These are phyloP conservation scores for Labeo calbasu DNA, from an alignment of 2,797 vertebrate species.

Conservation along the genomic window DNA sequence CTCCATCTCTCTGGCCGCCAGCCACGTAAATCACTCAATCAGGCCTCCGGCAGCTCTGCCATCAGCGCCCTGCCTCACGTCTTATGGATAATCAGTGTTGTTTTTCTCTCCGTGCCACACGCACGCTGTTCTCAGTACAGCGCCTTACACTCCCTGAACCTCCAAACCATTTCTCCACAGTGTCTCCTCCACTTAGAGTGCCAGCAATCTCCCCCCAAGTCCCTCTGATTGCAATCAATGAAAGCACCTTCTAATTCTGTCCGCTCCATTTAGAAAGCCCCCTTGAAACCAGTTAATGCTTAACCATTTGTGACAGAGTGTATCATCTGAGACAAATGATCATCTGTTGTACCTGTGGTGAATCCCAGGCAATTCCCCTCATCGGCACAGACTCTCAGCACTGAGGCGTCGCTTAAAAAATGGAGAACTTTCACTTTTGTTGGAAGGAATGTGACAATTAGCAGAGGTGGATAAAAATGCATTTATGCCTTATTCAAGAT, in stretches of 20 bases:
- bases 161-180: conserved; percentile 50
- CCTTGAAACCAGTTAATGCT: conserved; percentile 58
- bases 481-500: conserved; percentile 13
- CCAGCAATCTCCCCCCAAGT: conserved; percentile 43
- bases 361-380: conserved; percentile 35
- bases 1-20: conserved; percentile 56
- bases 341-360: conserved; percentile 49
- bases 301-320: conserved; percentile 63
- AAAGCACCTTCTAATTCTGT: conserved; percentile 60
- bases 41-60: conserved; percentile 51
- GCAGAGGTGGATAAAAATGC: not conserved
- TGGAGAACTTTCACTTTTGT: not conserved
- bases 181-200: conserved; percentile 55
- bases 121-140: conserved; percentile 41
- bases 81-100: conserved; percentile 64
- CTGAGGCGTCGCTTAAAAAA: not conserved
- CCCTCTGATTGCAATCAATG: conserved; percentile 71
- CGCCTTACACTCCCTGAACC: conserved; percentile 13
- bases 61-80: conserved; percentile 57
- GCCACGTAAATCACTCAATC: conserved; percentile 66
- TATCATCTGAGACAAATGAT: conserved; percentile 56
- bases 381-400: not conserved
- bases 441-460: conserved; percentile 9
- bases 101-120: conserved; percentile 52
- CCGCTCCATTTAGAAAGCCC: conserved; percentile 55